A percentile compares a stretch with the other conserved stretches of the same genome.
Conservation (phyloP, 2,113 vertebrate genomes). For the Alouatta palliata region DNA sequence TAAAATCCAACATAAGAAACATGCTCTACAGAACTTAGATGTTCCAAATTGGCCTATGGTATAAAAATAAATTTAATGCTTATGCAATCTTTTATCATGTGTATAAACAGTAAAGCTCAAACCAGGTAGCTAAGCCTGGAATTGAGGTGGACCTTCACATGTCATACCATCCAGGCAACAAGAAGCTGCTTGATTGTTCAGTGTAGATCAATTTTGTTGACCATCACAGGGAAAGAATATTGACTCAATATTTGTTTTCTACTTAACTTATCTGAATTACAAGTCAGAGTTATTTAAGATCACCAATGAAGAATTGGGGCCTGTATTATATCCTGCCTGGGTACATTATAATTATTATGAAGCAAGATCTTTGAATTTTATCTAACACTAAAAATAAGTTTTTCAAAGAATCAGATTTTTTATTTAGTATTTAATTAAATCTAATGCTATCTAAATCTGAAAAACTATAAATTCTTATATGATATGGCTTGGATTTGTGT, state of each 20-base stretch:
- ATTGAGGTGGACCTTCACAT: not conserved
- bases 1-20: not conserved
- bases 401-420: not conserved
- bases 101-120: not conserved
- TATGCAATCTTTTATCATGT: not conserved
- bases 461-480: not conserved
- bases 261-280: not conserved
- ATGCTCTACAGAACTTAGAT: not conserved
- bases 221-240: not conserved
- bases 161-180: accelerated
- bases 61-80: not conserved
- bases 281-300: not conserved
- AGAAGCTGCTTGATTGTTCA: not conserved
- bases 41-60: not conserved
- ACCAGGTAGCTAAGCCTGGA: not conserved
- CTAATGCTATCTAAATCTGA: not conserved
- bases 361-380: not conserved
- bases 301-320: not conserved
- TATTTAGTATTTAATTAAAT: not conserved
- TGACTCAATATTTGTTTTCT: not conserved
- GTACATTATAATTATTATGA: not conserved
- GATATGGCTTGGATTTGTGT: not conserved
- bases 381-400: not conserved
- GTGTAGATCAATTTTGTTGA: not conserved
- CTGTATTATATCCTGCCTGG: not conserved